Conservation (phyloP, 37 sponge, comb jelly and placozoan genomes). For the Beroe ovata region DNA sequence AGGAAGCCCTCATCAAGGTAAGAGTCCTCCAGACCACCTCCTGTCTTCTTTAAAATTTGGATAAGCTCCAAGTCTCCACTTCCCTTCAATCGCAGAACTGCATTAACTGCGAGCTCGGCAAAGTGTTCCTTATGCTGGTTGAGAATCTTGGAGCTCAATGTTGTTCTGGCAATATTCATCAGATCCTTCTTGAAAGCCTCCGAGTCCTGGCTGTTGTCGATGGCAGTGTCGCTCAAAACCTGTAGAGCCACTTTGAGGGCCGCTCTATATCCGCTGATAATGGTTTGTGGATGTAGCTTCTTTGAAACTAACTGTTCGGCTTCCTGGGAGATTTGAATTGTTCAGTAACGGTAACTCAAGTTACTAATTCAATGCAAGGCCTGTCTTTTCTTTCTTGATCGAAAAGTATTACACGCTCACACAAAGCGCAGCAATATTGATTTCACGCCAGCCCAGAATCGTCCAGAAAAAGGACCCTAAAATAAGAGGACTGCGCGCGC, state of each 20-base stretch:
- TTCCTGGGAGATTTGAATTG: slow-evolving; percentile 70
- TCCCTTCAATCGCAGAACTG: slow-evolving; percentile 83
- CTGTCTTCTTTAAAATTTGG: slow-evolving; percentile 93
- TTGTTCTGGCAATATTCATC: slow-evolving; percentile 94
- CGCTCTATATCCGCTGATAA: slow-evolving; percentile 74
- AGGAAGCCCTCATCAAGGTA: slow-evolving; percentile 99
- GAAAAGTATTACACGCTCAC: too few relatives aligned
- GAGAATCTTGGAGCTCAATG: slow-evolving; percentile 95
- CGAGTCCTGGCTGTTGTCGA: slow-evolving; percentile 74
- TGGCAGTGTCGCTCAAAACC: slow-evolving; percentile 78
- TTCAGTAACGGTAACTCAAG: neutral
- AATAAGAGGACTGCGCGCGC: slow-evolving; percentile 3
- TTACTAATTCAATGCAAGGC: too few relatives aligned
- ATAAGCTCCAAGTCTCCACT: slow-evolving; percentile 84
- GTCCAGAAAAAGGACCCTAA: slow-evolving; percentile 40
- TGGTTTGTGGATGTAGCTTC: slow-evolving; percentile 96
- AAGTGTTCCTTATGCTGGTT: slow-evolving; percentile 93
- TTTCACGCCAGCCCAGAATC: too few relatives aligned
- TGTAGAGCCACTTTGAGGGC: slow-evolving; percentile 62
- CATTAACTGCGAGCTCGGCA: slow-evolving; percentile 91
- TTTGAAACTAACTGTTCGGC: slow-evolving; percentile 82
- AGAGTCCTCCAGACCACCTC: slow-evolving; percentile 84
- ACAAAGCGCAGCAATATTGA: too few relatives aligned
- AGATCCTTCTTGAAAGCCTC: slow-evolving; percentile 75
- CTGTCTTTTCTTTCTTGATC: too few relatives aligned